Conservation (phyloP, 2,888 invertebrate genomes). For the Orthosia gracilis region DNA sequence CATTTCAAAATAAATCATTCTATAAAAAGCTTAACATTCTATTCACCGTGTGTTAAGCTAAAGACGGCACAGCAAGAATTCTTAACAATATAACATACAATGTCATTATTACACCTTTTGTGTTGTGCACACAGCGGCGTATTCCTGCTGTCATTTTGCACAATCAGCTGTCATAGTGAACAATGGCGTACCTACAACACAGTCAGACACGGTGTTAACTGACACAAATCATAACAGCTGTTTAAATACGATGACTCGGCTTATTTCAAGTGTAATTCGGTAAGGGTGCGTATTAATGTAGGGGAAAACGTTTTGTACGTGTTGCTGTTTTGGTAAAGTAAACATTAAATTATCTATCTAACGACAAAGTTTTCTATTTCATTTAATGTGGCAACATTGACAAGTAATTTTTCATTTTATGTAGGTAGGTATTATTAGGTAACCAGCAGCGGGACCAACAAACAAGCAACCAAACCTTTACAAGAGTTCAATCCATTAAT, state of each 20-base stretch:
- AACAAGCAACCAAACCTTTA: neutral
- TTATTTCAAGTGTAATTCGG: constrained; percentile 42
- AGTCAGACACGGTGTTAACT: constrained; percentile 56
- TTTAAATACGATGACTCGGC: constrained; percentile 51
- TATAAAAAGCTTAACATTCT: constrained; percentile 10
- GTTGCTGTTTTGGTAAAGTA: neutral
- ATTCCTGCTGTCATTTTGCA: constrained; percentile 65
- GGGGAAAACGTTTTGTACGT: neutral
- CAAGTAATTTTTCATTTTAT: neutral
- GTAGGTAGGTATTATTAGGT: neutral
- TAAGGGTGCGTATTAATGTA: constrained; percentile 6
- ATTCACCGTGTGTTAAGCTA: constrained; percentile 14
- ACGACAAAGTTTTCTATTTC: neutral
- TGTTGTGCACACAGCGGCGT: constrained; percentile 45
- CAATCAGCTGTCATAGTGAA: constrained; percentile 63
- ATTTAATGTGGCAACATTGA: neutral
- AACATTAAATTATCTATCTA: neutral
- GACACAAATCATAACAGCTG: constrained; percentile 65
- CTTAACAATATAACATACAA: constrained; percentile 56
- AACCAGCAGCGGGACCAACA: neutral
- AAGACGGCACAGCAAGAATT: constrained; percentile 46
- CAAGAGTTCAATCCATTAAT: neutral
- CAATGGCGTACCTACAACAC: constrained; percentile 58
- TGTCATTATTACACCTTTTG: constrained; percentile 56
- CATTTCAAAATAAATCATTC: constrained; percentile 28